Base-by-base conservation (phyloP, 1,140 invertebrate genomes). In the Drosophila pseudoananassae region DNA sequence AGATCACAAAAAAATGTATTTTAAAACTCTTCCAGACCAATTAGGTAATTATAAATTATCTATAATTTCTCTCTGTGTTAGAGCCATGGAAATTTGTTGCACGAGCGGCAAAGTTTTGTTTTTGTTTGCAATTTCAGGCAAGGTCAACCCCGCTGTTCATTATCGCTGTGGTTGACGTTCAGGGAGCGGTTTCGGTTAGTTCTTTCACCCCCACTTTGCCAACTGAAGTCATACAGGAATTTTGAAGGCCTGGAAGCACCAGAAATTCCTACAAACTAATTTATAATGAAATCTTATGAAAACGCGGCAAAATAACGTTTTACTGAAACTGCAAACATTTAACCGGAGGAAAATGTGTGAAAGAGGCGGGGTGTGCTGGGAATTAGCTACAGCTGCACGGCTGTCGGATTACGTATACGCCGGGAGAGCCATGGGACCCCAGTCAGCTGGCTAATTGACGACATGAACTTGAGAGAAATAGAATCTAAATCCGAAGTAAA, bases 71-170 rank as follows among this genome's bases (percentile, higher is more conserved):
- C 59, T 56, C 27, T 57, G 57, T 63, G 27, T 9, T 29, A 8
- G 49, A 57, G 36, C 15, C 50, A 52, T 83, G 79, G 52, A 78
- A 78, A 78, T 74, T 63, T 49, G 57, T 46, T 54, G 78, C 77
- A 38, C 76, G 40, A 69, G 50, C 43, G 40, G 60, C 29, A 56
- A 68, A 29, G 23, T 69, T 69, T 69, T 69, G 43, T 69, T 56
- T 69, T 69, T 69, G 53, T 83, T 71, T 53, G 60, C 64, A 79
- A 64, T 66, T 59, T 47, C 55, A 45, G 8, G 46, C 76, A 83
- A 83, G 80, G 80, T 79, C 80, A 84, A 36, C 23, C 60, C 20
- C 15, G 47, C 63, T 70, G 75, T 76, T 88, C 83, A 88, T 87
- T 87, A 88, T 83, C 75, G 71, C 66, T 55, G 12, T 36, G 55